Conservation (phyloP, 1,140 invertebrate genomes). For the Bombus polaris region DNA sequence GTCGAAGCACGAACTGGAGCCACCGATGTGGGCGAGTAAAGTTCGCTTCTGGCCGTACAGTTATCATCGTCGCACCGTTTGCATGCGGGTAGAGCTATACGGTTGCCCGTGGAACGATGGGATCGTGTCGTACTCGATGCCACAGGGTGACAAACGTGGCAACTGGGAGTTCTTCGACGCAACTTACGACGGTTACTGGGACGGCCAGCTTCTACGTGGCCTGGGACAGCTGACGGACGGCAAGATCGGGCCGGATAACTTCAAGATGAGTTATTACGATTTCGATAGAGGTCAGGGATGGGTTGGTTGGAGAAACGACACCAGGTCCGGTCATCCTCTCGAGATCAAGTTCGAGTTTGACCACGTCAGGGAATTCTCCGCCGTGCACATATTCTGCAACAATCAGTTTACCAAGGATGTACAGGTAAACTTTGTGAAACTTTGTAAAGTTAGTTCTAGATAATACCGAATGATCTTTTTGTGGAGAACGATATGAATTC, state of each 20-base stretch:
- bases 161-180: constrained; percentile 94
- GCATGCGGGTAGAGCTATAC: constrained; percentile 93
- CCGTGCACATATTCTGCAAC: constrained; percentile 91
- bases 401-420: constrained; percentile 92
- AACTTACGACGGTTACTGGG: constrained; percentile 95
- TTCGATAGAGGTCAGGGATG: constrained; percentile 88
- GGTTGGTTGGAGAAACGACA: constrained; percentile 96
- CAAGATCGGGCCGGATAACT: constrained; percentile 88
- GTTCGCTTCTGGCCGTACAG: constrained; percentile 93
- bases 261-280: constrained; percentile 86
- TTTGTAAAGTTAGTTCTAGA: background rate
- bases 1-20: constrained; percentile 89
- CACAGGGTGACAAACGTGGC: constrained; percentile 90
- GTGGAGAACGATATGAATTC: background rate
- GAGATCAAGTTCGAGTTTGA: constrained; percentile 95
- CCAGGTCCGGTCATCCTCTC: constrained; percentile 85
- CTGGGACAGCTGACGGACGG: constrained; percentile 95
- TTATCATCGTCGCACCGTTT: constrained; percentile 91
- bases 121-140: constrained; percentile 81
- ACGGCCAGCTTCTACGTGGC: constrained; percentile 87
- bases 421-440: constrained; percentile 84
- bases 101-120: constrained; percentile 89
- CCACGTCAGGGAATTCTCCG: constrained; percentile 92
- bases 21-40: constrained; percentile 90
- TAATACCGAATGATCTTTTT: background rate